phyloP scores from a whole-genome alignment of 2,797 vertebrate species.

The Gambusia yucatana region DNA sequence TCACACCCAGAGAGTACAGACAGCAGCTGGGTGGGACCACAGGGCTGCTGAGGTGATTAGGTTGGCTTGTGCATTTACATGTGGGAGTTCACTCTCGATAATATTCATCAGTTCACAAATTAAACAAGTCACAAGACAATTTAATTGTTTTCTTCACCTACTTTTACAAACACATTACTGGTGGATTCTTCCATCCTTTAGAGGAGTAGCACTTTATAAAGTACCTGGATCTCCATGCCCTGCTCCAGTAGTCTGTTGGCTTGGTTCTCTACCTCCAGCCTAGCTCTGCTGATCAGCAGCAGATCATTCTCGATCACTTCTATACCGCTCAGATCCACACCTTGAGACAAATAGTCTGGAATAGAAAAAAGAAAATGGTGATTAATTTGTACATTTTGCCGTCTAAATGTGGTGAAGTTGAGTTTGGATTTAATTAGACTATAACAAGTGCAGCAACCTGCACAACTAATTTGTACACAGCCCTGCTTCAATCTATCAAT shows the following conservation, averaged over 20 bases:
- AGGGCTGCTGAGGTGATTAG: neutral
- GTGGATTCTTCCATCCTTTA: neutral
- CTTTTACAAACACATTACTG: neutral
- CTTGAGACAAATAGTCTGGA: slow-evolving; percentile 96
- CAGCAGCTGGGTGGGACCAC: slow-evolving; percentile 8
- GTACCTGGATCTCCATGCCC: slow-evolving; percentile 94
- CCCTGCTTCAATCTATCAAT: no score
- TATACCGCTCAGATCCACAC: slow-evolving; percentile 94
- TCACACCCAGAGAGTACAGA: neutral
- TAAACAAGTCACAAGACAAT: neutral
- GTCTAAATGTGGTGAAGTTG: neutral
- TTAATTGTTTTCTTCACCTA: neutral
- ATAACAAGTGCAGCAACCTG: no score
- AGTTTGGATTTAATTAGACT: no score
- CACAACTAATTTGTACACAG: no score
- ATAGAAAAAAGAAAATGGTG: neutral
- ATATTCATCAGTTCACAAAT: neutral
- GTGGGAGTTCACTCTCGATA: slow-evolving; percentile 3
- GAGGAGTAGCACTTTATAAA: no score
- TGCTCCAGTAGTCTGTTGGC: slow-evolving; percentile 95
- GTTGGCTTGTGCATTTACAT: slow-evolving; percentile 8
- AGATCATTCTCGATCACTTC: slow-evolving; percentile 96
- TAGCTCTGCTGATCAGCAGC: slow-evolving; percentile 93
- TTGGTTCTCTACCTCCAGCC: slow-evolving; percentile 97
- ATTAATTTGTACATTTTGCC: neutral